Percentiles rank a stretch among this genome's conserved stretches.
These are phyloP conservation scores for Coptodon bakossiorum DNA, from an alignment of 2,113 vertebrate genomes.

Conservation along the genomic window DNA sequence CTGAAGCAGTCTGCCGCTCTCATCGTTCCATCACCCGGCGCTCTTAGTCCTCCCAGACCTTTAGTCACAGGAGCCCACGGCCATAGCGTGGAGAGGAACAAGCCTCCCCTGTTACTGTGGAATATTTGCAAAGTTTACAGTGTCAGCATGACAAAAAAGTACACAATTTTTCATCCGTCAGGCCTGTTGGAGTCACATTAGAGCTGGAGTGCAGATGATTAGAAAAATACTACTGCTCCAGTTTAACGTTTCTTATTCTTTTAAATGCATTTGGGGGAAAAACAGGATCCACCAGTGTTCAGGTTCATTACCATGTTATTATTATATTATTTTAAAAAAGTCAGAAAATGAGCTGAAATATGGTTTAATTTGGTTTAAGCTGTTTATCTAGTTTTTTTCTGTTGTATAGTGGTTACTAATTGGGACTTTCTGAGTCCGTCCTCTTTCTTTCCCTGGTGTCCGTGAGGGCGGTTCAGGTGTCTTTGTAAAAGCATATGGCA, in stretches of 20 bases:
- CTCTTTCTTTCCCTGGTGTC: not conserved
- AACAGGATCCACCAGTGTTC: not conserved
- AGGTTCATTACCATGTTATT: fast-evolving
- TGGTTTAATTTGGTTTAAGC: not conserved
- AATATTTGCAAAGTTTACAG: not conserved
- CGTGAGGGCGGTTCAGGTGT: not conserved
- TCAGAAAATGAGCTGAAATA: not conserved
- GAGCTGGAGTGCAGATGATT: not conserved
- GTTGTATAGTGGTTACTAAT: not conserved
- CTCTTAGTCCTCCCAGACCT: not conserved
- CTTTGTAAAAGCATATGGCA: not conserved
- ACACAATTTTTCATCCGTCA: fast-evolving
- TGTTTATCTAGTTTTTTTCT: not conserved
- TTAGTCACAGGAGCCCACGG: not conserved
- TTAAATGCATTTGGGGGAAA: fast-evolving
- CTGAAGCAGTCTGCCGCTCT: not conserved
- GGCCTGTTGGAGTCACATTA: not conserved
- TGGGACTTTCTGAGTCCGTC: not conserved
- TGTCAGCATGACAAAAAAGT: not conserved
- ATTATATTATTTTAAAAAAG: not conserved
- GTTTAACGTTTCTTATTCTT: not conserved
- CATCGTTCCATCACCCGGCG: not conserved
- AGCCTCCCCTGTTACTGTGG: not conserved
- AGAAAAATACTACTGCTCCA: fast-evolving
- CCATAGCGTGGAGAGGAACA: not conserved